Evolutionary conservation across 1,140 invertebrate genomes (phyloP), one percentile per base, ranked within the genome.

Genomic region (Oreohelix idahoensis): DNA sequence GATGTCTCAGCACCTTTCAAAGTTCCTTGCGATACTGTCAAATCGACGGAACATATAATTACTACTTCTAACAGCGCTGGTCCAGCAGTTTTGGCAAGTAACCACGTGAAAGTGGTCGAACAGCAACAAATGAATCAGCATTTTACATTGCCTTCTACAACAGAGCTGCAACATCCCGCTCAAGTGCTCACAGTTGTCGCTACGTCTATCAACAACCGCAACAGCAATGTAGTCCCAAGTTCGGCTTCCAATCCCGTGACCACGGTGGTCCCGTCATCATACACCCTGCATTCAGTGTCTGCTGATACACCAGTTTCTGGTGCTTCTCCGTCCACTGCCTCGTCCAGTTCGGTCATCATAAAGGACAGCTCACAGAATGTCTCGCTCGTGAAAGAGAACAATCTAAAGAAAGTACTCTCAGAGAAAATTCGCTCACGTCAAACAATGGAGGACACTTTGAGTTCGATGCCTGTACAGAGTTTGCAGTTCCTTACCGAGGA

Each of bases 391-490:
- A 74, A 82, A 42, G 80, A 82, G 20, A 74, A 75, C 71, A 58
- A 32, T 13, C 51, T 74, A 38, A 82, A 82, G 80, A 73, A 75
- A 75, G 80, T 49, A 13, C 32, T 82, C 1, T 82, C 80, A 5
- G 70, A 82, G 36, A 82, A 82, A 42, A 82, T 82, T 39, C 80
- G 80, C 13, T 73, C 80, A 29, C 80, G 80, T 20, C 69, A 53
- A 38, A 2, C 36, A 26, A 63, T 45, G 0, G 70, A 73, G 35
- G 80, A 70, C 15, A 10, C 66, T 38, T 17, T 51, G 11, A 23
- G 1, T 66, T 49, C 49, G 36, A 74, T 82, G 70, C 69, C 79
- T 10, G 32, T 20, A 1, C 79, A 81, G 39, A 81, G 29, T 69
- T 29, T 51, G 17, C 79, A 81, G 69, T 81, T 81, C 36, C 38